These are phyloP conservation scores for Ovis canadensis DNA, from an alignment of 2,113 vertebrate genomes.

Conservation along the genomic window DNA sequence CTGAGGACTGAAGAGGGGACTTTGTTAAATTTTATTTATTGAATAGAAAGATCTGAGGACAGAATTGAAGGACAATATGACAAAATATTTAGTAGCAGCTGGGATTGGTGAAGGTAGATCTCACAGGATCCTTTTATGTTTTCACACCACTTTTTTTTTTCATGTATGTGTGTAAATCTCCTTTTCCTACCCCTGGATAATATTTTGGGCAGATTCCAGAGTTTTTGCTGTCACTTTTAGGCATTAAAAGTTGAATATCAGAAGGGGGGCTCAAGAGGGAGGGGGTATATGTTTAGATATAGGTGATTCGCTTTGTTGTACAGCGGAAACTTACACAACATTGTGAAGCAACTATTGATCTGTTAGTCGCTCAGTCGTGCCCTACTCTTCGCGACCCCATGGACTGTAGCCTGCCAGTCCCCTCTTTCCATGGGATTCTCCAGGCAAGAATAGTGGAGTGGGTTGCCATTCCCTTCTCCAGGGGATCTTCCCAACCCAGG, in stretches of 20 bases:
- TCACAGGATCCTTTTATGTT: neutral
- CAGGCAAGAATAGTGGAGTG: neutral
- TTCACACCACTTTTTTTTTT: neutral
- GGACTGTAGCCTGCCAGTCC: neutral
- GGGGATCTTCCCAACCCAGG: neutral
- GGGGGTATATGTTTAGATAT: neutral
- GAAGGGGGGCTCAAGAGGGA: neutral
- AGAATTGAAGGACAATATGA: neutral
- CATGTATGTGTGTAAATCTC: neutral
- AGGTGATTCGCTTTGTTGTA: neutral
- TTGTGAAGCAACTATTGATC: neutral
- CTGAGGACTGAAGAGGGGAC: neutral
- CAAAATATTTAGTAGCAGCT: neutral
- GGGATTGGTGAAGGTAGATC: neutral
- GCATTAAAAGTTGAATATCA: neutral
- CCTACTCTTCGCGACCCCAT: neutral
- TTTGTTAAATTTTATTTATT: neutral
- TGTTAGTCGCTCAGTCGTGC: neutral
- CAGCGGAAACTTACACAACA: neutral
- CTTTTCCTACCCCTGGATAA: neutral
- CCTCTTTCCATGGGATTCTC: neutral
- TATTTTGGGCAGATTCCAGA: neutral
- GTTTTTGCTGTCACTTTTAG: neutral
- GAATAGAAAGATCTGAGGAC: neutral
- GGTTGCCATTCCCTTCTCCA: neutral